Evolutionary conservation across 2,113 vertebrate species (phyloP).

Genomic region (Scytalopus superciliaris): DNA sequence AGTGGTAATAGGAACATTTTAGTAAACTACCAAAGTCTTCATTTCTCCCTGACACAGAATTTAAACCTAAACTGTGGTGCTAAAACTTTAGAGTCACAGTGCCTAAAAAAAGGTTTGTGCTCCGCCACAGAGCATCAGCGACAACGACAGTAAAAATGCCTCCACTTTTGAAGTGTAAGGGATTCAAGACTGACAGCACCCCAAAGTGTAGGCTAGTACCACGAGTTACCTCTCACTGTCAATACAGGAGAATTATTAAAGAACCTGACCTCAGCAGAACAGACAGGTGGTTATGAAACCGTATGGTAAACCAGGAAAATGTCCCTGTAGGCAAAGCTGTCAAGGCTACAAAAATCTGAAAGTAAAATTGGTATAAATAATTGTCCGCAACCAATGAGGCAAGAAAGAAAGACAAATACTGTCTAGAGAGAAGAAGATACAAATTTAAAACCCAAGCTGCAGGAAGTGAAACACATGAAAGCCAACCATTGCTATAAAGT

Average conservation of each 20-base stretch:
- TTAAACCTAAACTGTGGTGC: neutral
- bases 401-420: conserved; percentile 21
- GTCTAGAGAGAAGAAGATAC: neutral
- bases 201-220: rapidly evolving
- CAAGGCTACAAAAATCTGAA: conserved; percentile 43
- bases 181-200: neutral
- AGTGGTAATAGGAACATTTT: neutral
- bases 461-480: neutral
- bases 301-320: neutral
- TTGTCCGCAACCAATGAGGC: conserved; percentile 49
- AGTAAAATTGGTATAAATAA: conserved; percentile 60
- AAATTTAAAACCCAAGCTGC: conserved; percentile 2
- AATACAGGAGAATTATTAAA: neutral
- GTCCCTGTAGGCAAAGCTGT: conserved; percentile 13
- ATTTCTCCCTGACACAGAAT: neutral
- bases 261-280: neutral
- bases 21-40: neutral
- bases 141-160: neutral
- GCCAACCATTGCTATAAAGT: neutral
- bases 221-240: neutral
- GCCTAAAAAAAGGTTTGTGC: neutral
- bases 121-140: neutral
- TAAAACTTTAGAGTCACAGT: neutral
- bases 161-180: neutral
- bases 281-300: neutral